Percentiles rank a stretch among this genome's conserved stretches.
Conservation (phyloP, 2,113 vertebrate genomes). For the Pluvialis apricaria region DNA sequence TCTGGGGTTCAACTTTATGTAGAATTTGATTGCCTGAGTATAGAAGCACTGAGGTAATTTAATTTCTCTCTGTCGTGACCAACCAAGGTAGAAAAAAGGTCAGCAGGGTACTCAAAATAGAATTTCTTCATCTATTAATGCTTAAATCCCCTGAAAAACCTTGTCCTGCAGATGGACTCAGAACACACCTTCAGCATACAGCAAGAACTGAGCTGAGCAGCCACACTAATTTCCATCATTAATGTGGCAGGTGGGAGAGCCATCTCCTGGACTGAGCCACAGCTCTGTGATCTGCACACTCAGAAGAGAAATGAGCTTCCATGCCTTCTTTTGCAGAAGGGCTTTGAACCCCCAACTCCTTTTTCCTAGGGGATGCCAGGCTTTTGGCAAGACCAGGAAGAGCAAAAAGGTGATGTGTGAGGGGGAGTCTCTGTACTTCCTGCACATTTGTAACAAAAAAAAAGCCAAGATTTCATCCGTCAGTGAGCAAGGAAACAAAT, state of each 20-base stretch:
- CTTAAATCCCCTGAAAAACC: neutral
- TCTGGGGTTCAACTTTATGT: neutral
- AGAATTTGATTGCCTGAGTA: neutral
- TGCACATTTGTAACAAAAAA: neutral
- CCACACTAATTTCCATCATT: neutral
- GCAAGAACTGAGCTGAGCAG: neutral
- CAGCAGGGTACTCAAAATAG: neutral
- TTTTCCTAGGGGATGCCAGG: neutral
- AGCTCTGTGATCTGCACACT: neutral
- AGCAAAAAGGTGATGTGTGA: neutral
- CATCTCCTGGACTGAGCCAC: neutral
- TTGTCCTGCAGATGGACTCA: neutral
- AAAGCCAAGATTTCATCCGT: neutral
- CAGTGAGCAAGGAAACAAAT: neutral
- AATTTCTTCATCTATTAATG: neutral
- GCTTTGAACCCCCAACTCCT: accelerated
- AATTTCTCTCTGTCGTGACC: neutral
- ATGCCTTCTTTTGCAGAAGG: neutral
- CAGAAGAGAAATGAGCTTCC: neutral
- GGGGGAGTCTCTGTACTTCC: neutral
- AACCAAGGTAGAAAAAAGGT: neutral
- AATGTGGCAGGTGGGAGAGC: neutral
- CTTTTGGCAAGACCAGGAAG: neutral
- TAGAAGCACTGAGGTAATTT: neutral
- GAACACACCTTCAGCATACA: neutral